phyloP scores from a whole-genome alignment of 1,140 invertebrate genomes.

The Apocrypta bakeri region DNA sequence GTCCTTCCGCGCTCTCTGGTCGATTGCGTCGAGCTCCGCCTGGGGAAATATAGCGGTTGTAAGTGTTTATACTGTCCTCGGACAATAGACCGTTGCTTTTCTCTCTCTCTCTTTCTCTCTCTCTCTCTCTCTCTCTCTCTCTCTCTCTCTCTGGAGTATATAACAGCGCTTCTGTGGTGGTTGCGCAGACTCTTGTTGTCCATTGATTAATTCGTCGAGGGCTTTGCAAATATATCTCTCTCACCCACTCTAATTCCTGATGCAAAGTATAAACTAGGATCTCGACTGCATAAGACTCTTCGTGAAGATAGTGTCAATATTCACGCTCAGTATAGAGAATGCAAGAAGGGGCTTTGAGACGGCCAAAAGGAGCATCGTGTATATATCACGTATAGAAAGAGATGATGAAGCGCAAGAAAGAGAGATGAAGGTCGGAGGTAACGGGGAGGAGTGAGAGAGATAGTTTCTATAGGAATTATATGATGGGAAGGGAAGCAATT shows the following conservation, averaged over 20 bases:
- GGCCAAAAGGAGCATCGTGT: background rate
- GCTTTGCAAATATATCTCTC: background rate
- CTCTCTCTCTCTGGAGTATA: no score
- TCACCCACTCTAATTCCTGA: no score
- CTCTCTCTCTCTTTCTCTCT: no score
- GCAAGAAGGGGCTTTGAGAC: background rate
- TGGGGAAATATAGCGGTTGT: background rate
- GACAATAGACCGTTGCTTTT: background rate
- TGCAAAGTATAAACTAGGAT: background rate
- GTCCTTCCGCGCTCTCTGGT: conserved; percentile 14
- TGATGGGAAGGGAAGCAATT: conserved; percentile 74
- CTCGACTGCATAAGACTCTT: background rate
- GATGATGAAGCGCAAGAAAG: background rate
- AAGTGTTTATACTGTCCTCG: background rate
- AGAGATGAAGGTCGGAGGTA: conserved; percentile 50
- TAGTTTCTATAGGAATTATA: conserved; percentile 71
- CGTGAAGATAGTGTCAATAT: background rate
- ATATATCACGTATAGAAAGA: background rate
- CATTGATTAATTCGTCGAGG: background rate
- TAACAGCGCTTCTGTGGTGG: no score
- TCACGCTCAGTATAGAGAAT: background rate
- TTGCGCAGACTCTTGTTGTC: no score
- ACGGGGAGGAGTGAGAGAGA: conserved; percentile 47
- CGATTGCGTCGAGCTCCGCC: background rate
- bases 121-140: no score